phyloP scores from a whole-genome alignment of 2,113 vertebrate species.

The Podarcis raffonei region DNA sequence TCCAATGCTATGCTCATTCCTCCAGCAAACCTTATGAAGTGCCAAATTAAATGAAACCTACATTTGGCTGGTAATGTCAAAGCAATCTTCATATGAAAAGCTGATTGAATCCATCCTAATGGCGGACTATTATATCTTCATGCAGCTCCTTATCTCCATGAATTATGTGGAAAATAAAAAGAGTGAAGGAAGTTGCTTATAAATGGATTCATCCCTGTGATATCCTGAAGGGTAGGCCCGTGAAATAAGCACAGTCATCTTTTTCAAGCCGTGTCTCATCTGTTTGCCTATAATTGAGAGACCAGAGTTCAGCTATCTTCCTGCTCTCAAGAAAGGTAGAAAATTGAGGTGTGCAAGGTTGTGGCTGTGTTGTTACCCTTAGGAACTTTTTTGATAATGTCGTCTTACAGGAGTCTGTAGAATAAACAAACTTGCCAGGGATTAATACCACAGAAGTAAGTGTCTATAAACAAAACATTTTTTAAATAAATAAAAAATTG shows the following conservation, averaged over 20 bases:
- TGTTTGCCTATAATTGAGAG: constrained; percentile 6
- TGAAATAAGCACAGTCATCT: neutral
- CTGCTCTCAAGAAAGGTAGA: neutral
- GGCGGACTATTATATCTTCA: neutral
- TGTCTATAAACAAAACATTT: neutral
- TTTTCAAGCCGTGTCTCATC: neutral
- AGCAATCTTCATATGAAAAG: constrained; percentile 21
- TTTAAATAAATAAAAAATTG: neutral
- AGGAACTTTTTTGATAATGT: neutral
- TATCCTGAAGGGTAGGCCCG: neutral
- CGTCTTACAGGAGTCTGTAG: neutral
- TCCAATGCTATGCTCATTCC: constrained; percentile 34
- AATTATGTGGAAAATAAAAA: neutral
- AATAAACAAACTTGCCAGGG: neutral
- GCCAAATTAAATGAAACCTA: constrained; percentile 52
- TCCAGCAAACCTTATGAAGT: constrained; percentile 50
- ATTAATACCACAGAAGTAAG: neutral
- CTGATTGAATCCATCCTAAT: constrained; percentile 32
- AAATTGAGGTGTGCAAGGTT: constrained; percentile 6
- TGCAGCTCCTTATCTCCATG: constrained; percentile 2
- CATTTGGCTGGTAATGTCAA: constrained; percentile 36
- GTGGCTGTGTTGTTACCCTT: constrained; percentile 6
- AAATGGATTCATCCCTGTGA: neutral
- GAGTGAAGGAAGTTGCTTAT: neutral
- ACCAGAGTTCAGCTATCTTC: constrained; percentile 7